These are phyloP conservation scores for Ataeniobius toweri DNA, from an alignment of 2,797 vertebrate species.

Conservation along the genomic window DNA sequence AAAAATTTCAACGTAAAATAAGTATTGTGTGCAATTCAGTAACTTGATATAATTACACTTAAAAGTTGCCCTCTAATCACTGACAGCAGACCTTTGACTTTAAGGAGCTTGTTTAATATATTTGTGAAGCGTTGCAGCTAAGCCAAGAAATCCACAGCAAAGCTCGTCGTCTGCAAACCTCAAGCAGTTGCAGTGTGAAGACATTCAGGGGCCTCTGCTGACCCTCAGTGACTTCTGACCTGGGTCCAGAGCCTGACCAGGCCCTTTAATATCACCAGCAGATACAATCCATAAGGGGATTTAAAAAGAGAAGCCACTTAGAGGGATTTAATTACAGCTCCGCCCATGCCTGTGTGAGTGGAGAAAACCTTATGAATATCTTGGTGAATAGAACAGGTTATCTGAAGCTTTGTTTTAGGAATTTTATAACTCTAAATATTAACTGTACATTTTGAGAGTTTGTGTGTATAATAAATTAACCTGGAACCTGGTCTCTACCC, in stretches of 20 bases:
- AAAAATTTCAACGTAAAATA: neutral
- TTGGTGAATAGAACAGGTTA: slow-evolving; percentile 12
- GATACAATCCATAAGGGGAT: slow-evolving; percentile 50
- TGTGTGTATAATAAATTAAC: slow-evolving; percentile 5
- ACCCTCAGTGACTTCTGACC: slow-evolving; percentile 51
- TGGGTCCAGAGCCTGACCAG: slow-evolving; percentile 29
- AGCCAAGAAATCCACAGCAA: slow-evolving; percentile 24
- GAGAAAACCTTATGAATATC: slow-evolving; percentile 20
- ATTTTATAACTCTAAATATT: neutral
- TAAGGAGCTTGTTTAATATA: slow-evolving; percentile 20
- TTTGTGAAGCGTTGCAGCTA: slow-evolving; percentile 9
- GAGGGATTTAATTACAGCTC: slow-evolving; percentile 36
- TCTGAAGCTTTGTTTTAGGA: neutral
- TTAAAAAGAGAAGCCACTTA: slow-evolving; percentile 17
- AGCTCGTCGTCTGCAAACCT: slow-evolving; percentile 16
- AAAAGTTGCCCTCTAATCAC: neutral
- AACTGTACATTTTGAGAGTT: slow-evolving; percentile 1
- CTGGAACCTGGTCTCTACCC: slow-evolving; percentile 16
- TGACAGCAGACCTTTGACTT: neutral
- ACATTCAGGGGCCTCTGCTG: slow-evolving; percentile 21
- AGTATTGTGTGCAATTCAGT: neutral
- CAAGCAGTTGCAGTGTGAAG: slow-evolving; percentile 29
- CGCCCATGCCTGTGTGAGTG: slow-evolving; percentile 4
- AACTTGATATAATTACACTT: neutral
- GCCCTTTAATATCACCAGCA: slow-evolving; percentile 34